Percentiles rank a stretch among this genome's conserved stretches.
These are phyloP conservation scores for Echinops telfairi DNA, from an alignment of 2,113 vertebrate species.

Conservation along the genomic window DNA sequence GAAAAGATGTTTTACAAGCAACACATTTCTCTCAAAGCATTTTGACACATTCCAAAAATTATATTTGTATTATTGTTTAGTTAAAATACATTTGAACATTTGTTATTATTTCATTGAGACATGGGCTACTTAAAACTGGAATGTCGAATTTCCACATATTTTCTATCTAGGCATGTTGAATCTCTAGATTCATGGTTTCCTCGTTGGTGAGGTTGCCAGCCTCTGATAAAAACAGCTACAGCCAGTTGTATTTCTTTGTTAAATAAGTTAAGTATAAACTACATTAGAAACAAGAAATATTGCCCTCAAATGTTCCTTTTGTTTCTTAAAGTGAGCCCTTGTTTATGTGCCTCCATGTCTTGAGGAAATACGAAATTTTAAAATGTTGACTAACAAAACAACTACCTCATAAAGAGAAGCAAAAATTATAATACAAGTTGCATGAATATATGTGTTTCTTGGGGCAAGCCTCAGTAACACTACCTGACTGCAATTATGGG, in stretches of 20 bases:
- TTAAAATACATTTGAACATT: neutral
- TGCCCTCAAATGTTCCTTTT: neutral
- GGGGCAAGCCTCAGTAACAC: neutral
- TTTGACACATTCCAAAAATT: neutral
- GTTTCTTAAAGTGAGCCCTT: neutral
- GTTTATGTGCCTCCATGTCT: neutral
- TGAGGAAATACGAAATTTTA: neutral
- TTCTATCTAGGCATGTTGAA: neutral
- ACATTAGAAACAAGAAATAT: neutral
- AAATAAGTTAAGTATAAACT: neutral
- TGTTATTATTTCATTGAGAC: neutral
- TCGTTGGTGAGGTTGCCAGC: fast-evolving
- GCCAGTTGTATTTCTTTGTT: neutral
- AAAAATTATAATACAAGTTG: neutral
- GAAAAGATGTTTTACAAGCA: neutral
- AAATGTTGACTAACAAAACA: neutral
- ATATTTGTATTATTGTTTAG: neutral
- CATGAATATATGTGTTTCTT: neutral
- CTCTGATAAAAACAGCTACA: neutral
- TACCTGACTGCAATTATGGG: too few species aligned
- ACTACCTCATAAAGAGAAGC: neutral
- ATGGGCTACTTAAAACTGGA: neutral
- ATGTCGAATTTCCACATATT: neutral
- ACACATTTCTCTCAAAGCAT: neutral
- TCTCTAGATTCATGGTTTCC: fast-evolving